Base-by-base conservation (phyloP, 53 echinoderm and acorn worm genomes). In the Apostichopus leukothele region DNA sequence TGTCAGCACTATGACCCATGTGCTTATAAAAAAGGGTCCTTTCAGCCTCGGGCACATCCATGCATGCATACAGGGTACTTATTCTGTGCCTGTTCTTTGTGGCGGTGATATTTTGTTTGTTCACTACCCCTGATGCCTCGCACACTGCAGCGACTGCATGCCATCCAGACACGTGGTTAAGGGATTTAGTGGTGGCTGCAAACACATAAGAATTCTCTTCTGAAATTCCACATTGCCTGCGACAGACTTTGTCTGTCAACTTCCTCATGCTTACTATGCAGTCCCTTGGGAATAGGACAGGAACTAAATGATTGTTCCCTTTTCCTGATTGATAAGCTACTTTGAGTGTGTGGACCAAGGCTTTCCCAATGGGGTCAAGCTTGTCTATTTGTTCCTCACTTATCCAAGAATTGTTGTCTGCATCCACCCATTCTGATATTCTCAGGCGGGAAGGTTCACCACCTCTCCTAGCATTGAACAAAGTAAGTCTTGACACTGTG, bases 401-500 rank as follows among this genome's bases (percentile, higher is more conserved):
- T 23, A 92, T 67, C 91, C 94, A 91, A 5, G 76, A 90, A 22
- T 91, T 91, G 1, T 52, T 80, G 5, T 92, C 83, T 75, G 90
- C 92, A 86, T 94, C 90, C 51, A 84, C 10, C 92, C 92, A 94
- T 66, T 85, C 74, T 51, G 60, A 85, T 6, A 92, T 18, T 55
- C 57, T 23, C 63, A 94, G 84, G 12, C 90, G 75, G 39, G 90
- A 89, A 20, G 92, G 94, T 25, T 94, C 91, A 9, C 94, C 91
- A 7, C 92, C 92, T 81, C 89, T 66, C 25, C 94, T 75, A 10
- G 92, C 94, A 91, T 94, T 94, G 60, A 89, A 94, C 0, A 94
- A 75, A 2, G 94, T 94, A 1, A 92, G 75, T 11, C 92, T 54
- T 50, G 84, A 66, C 4, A 92, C 90, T 7, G 89, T 67, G 2